These are phyloP conservation scores for Irena cyanogastra DNA, from an alignment of 2,113 vertebrate genomes.

Conservation along the genomic window DNA sequence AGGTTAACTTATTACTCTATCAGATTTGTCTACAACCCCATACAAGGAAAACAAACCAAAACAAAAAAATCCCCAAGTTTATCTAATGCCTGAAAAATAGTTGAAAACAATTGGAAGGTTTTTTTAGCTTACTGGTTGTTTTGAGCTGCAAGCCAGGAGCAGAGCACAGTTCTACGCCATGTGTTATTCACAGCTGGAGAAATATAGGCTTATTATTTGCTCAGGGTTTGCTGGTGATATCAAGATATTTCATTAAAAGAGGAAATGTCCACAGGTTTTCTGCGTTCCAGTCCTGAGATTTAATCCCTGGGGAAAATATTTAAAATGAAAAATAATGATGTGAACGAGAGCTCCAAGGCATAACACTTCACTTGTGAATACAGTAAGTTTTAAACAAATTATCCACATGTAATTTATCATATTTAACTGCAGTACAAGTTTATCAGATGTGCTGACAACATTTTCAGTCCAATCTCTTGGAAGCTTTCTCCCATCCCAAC, in stretches of 20 bases:
- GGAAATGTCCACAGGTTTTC: neutral
- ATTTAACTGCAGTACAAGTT: neutral
- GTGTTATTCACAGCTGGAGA: neutral
- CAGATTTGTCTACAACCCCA: neutral
- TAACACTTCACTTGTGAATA: neutral
- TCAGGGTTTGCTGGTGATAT: neutral
- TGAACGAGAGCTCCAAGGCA: neutral
- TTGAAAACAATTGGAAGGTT: neutral
- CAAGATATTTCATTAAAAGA: neutral
- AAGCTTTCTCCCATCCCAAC: neutral
- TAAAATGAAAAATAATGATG: neutral
- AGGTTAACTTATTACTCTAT: neutral
- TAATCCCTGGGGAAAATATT: neutral
- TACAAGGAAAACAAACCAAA: neutral
- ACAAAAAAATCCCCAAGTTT: neutral
- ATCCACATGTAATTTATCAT: neutral
- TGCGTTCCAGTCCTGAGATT: neutral
- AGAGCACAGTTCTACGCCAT: neutral
- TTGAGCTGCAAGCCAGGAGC: neutral
- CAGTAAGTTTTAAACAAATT: neutral
- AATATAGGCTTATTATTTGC: neutral
- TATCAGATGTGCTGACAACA: neutral
- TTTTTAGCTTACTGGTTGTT: neutral
- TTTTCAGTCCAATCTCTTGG: neutral
- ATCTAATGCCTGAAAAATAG: neutral